A percentile compares a stretch with the other conserved stretches of the same genome.
Evolutionary conservation across 2,888 invertebrate genomes (phyloP).

Genomic region (Tethea ocularis): DNA sequence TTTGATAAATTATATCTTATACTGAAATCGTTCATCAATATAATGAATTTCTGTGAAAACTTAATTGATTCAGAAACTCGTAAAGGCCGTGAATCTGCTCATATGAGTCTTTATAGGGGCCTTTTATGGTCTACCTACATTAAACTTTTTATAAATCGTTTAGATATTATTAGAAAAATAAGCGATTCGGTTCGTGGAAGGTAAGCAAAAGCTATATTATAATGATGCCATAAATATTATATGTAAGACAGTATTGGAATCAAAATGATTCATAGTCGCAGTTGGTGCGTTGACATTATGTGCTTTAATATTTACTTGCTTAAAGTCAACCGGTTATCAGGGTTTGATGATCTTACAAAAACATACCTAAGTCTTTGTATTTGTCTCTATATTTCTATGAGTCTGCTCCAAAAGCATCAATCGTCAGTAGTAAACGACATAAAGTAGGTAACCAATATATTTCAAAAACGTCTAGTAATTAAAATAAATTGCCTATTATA

Average conservation of each 20-base stretch:
- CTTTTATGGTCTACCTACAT: background rate
- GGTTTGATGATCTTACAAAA: background rate
- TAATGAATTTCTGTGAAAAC: background rate
- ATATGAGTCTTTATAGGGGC: too few relatives aligned
- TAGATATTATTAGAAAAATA: background rate
- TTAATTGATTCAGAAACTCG: background rate
- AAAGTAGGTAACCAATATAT: too few relatives aligned
- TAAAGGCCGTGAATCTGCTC: background rate
- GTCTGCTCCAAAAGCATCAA: too few relatives aligned
- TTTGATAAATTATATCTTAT: background rate
- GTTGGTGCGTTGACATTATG: background rate
- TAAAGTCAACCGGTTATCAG: background rate
- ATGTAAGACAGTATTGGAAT: background rate
- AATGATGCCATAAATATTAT: background rate
- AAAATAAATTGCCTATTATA: too few relatives aligned
- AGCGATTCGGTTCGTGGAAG: background rate
- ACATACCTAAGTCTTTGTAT: background rate
- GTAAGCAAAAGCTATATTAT: constrained; percentile 1
- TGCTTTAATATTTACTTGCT: background rate
- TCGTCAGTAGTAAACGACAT: too few relatives aligned
- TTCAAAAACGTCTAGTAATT: too few relatives aligned
- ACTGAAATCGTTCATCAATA: background rate
- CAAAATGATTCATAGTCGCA: background rate
- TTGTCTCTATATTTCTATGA: background rate
- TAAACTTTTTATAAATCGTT: background rate